Percentiles rank a stretch among this genome's conserved stretches.
Conservation (phyloP, 1,140 invertebrate species). For the Brachionus rotundiformis region DNA sequence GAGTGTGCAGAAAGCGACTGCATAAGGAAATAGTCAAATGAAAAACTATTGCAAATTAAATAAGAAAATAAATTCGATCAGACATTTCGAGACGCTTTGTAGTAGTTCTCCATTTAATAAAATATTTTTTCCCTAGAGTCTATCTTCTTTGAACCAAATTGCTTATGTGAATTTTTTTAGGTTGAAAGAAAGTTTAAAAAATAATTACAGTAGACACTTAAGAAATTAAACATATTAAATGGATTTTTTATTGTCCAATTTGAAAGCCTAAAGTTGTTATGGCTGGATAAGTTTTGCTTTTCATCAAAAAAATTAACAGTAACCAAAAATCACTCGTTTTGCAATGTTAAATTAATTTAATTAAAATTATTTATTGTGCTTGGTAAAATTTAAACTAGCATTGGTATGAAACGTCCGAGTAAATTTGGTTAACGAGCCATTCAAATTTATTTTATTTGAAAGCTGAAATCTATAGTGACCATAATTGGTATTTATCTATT, state of each 20-base stretch:
- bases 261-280: background rate
- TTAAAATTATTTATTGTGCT: no score
- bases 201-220: background rate
- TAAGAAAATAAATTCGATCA: background rate
- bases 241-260: background rate
- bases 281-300: constrained; percentile 1
- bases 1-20: background rate
- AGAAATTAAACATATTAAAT: background rate
- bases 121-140: no score
- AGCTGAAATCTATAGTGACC: background rate
- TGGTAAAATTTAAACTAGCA: background rate
- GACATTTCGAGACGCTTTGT: background rate
- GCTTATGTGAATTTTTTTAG: no score
- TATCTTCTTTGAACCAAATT: no score
- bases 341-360: background rate
- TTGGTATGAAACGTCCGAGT: background rate
- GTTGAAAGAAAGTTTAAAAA: no score
- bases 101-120: background rate
- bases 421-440: constrained; percentile 4
- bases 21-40: background rate
- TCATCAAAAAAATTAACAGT: constrained; percentile 8
- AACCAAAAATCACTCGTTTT: background rate
- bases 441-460: background rate
- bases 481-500: background rate
- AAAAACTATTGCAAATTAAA: background rate